These are phyloP conservation scores for Vicugna pacos DNA, from an alignment of 2,113 vertebrate genomes.

Conservation along the genomic window DNA sequence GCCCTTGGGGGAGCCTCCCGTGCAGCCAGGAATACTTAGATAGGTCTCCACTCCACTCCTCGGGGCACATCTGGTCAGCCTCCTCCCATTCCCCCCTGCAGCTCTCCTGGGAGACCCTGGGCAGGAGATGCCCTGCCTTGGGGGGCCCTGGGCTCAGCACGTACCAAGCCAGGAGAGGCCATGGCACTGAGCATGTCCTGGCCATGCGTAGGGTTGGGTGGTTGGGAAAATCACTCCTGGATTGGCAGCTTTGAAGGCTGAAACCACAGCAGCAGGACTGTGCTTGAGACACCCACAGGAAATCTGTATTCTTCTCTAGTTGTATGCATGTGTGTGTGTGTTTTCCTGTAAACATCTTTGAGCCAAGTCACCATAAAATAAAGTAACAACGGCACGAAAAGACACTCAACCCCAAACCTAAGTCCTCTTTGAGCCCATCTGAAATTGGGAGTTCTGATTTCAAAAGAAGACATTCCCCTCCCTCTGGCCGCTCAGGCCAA, in stretches of 20 bases:
- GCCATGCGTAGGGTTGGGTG: not conserved
- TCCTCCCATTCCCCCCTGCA: not conserved
- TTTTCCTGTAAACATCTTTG: slow-evolving; percentile 69
- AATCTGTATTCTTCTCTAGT: not conserved
- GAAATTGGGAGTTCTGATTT: not conserved
- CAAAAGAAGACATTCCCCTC: not conserved
- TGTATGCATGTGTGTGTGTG: not conserved
- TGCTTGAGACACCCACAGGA: slow-evolving; percentile 44
- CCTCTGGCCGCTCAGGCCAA: not conserved
- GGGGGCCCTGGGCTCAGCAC: not conserved
- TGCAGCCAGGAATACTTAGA: slow-evolving; percentile 17
- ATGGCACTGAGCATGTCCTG: not conserved
- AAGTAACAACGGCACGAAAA: slow-evolving; percentile 72
- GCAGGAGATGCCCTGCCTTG: not conserved
- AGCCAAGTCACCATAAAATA: slow-evolving; percentile 72
- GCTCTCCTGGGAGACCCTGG: not conserved
- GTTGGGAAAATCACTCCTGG: not conserved
- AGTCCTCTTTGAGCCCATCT: not conserved
- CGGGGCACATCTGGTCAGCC: not conserved
- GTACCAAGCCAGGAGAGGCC: not conserved
- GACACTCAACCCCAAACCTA: slow-evolving; percentile 40
- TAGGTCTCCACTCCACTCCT: not conserved
- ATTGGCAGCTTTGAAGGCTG: not conserved
- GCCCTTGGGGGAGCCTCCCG: not conserved
- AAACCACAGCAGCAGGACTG: slow-evolving; percentile 27